Percentiles rank a stretch among this genome's conserved stretches.
phyloP scores from a whole-genome alignment of 2,888 invertebrate species.

The Falcaria lacertinaria region DNA sequence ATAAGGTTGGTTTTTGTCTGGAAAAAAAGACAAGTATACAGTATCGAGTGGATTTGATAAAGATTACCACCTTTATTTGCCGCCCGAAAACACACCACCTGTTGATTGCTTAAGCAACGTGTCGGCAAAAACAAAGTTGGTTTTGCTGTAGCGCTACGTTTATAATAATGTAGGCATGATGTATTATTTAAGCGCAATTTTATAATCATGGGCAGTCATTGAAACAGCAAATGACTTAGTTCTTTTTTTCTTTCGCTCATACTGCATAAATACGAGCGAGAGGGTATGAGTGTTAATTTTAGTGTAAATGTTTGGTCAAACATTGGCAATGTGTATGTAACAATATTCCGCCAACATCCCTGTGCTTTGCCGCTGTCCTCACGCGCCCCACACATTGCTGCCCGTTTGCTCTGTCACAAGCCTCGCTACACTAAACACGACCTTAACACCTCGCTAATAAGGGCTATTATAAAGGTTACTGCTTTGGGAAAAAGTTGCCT shows the following conservation, averaged over 20 bases:
- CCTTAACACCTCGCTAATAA: conserved; percentile 60
- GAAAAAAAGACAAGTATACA: too few relatives aligned
- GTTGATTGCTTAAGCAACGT: too few relatives aligned
- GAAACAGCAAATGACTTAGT: too few relatives aligned
- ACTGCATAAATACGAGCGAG: not conserved
- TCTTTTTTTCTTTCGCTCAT: not conserved
- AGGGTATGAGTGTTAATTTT: too few relatives aligned
- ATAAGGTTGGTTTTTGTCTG: too few relatives aligned
- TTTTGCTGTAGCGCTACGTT: too few relatives aligned
- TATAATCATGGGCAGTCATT: too few relatives aligned
- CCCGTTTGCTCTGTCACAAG: conserved; percentile 69
- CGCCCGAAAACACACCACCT: too few relatives aligned
- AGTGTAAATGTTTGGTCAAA: conserved; percentile 1
- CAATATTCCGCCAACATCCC: conserved; percentile 13
- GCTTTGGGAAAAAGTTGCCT: conserved; percentile 26
- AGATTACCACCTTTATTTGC: too few relatives aligned
- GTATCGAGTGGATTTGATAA: not conserved
- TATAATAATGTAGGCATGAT: too few relatives aligned
- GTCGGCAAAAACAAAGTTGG: too few relatives aligned
- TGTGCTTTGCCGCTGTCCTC: conserved; percentile 71
- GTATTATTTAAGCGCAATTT: too few relatives aligned
- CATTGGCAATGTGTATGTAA: conserved; percentile 2
- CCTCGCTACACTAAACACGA: conserved; percentile 74
- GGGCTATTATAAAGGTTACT: conserved; percentile 26
- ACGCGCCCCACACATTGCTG: conserved; percentile 68